Evolutionary conservation across 2,113 vertebrate genomes (phyloP).

Genomic region (Alouatta palliata): DNA sequence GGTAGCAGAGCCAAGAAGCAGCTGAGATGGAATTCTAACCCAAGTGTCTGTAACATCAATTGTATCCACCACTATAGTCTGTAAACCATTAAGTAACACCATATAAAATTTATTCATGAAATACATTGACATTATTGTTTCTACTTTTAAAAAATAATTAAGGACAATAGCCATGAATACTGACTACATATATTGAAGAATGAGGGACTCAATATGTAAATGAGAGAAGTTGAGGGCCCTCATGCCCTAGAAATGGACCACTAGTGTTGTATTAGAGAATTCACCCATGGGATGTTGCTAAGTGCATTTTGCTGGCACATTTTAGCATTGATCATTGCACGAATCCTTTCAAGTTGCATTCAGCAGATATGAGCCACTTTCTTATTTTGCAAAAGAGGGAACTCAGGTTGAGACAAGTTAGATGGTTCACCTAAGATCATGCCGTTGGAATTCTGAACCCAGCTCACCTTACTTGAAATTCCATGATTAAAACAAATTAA

Average conservation of each 20-base stretch:
- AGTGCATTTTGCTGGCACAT: rapidly evolving
- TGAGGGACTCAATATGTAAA: too few species aligned
- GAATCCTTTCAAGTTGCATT: neutral
- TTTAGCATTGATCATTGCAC: rapidly evolving
- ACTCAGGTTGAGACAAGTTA: neutral
- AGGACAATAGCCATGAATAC: neutral
- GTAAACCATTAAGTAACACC: neutral
- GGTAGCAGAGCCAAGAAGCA: neutral
- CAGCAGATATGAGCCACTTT: neutral
- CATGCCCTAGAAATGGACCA: rapidly evolving
- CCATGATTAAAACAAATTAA: neutral
- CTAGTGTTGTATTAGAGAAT: rapidly evolving
- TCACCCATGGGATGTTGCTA: rapidly evolving
- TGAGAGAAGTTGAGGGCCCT: neutral
- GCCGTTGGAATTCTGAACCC: neutral
- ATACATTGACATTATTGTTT: neutral
- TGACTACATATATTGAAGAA: rapidly evolving
- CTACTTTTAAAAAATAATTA: neutral
- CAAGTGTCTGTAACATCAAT: neutral
- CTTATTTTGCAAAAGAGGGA: neutral
- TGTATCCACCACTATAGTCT: neutral
- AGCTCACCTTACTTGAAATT: neutral
- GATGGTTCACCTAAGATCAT: neutral
- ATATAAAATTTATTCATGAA: neutral
- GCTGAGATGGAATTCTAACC: neutral